A percentile compares a stretch with the other conserved stretches of the same genome.
These are phyloP conservation scores for Cossypha niveicapilla DNA, from an alignment of 2,797 vertebrate species.

Conservation along the genomic window DNA sequence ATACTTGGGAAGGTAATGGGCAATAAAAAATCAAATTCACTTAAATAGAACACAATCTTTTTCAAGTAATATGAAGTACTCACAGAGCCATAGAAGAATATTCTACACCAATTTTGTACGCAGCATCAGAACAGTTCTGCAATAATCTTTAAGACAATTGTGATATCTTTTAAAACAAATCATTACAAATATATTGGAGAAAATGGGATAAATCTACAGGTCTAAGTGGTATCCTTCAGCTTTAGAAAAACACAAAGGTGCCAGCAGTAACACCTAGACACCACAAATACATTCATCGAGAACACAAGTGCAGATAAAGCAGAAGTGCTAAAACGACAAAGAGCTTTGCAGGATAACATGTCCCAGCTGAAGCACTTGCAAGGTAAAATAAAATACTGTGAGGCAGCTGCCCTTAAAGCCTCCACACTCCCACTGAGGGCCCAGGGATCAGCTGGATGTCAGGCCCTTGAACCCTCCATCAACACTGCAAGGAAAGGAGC, in stretches of 20 bases:
- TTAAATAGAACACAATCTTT: slow-evolving; percentile 2
- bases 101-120: slow-evolving; percentile 14
- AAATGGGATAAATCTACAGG: not conserved
- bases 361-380: not conserved
- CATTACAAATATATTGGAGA: slow-evolving; percentile 8
- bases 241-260: slow-evolving; percentile 24
- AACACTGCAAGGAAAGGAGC: not conserved
- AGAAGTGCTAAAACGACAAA: slow-evolving; percentile 7
- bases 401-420: not conserved
- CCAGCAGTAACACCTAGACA: slow-evolving; percentile 1
- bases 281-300: not conserved
- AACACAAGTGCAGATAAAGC: not conserved
- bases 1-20: not conserved
- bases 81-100: not conserved
- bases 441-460: not conserved
- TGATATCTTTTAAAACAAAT: slow-evolving; percentile 21
- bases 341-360: slow-evolving; percentile 16
- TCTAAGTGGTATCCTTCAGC: slow-evolving; percentile 20
- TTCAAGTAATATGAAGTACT: not conserved
- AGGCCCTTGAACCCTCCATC: not conserved
- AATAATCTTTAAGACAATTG: slow-evolving; percentile 25
- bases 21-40: slow-evolving; percentile 56
- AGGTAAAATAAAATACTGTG: not conserved
- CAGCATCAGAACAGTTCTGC: slow-evolving; percentile 23
- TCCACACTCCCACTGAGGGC: not conserved